Evolutionary conservation across 2,797 vertebrate genomes (phyloP).

Genomic region (Eleutherodactylus coqui): DNA sequence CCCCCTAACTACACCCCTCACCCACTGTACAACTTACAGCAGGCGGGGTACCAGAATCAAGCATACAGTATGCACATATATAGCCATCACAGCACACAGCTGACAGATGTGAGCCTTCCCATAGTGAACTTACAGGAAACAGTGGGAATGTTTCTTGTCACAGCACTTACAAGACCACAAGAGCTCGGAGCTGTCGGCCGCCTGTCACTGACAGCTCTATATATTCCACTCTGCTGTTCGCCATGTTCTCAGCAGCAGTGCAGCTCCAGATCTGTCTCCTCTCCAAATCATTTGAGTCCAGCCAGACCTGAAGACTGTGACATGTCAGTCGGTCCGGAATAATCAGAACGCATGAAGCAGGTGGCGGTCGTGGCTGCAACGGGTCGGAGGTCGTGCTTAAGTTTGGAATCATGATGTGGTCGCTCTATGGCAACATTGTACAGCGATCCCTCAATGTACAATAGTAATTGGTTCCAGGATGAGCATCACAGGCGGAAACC

Average conservation of each 20-base stretch:
- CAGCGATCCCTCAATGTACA: too few relatives aligned
- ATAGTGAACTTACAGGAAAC: conserved; percentile 19
- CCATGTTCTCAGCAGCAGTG: background rate
- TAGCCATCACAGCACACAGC: background rate
- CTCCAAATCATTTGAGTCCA: background rate
- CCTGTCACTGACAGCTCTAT: conserved; percentile 1
- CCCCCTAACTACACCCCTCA: background rate
- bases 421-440: too few relatives aligned
- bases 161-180: conserved; percentile 17
- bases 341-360: background rate
- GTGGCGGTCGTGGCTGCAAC: background rate
- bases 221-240: background rate
- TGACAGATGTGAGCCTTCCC: conserved; percentile 15
- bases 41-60: background rate
- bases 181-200: background rate
- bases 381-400: background rate
- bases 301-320: background rate
- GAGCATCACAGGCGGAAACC: too few relatives aligned
- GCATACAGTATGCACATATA: background rate
- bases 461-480: too few relatives aligned
- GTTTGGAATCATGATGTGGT: too few relatives aligned
- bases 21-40: background rate
- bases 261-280: background rate
- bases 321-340: background rate
- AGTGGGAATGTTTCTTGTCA: background rate